Evolutionary conservation across 1,140 invertebrate species (phyloP), one percentile per base, ranked within the genome.

Genomic region (Conopomorpha cramerella): DNA sequence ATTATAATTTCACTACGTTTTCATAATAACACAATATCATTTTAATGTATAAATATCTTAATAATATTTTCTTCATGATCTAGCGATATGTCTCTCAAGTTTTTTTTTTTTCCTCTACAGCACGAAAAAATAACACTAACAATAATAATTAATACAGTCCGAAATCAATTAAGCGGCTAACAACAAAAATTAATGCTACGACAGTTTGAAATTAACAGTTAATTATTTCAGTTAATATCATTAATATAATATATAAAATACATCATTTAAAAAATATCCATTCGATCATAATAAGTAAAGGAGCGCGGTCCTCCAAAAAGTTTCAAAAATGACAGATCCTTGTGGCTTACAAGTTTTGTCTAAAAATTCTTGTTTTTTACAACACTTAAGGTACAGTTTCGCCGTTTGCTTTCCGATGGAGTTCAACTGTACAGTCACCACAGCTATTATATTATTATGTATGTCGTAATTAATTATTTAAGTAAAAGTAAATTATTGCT

Each of bases 161-260:
- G 36, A 58, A 61, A 52, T 45, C 36, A 51, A 49, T 48, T 54
- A 26, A 38, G n/a, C n/a, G n/a, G 56, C 55, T 51, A 51, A 60
- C 50, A 47, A 47, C 56, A 51, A 52, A 33, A 48, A 58, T 58
- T 14, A 35, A 31, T 25, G 7, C 12, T 23, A 44, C 53, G 58
- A 65, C 52, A 44, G 49, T 37, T 44, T 56, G 40, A 43, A 58
- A 60, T 55, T 36, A 39, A 59, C 50, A 57, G 48, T 41, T 45
- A n/a, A n/a, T n/a, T n/a, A n/a, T n/a, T n/a, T n/a, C n/a, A n/a
- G n/a, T n/a, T n/a, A n/a, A n/a, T n/a, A n/a, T 40, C 45, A 40
- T 57, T 34, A 62, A 60, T 64, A 64, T 55, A 67, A 67, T 57
- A 54, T 67, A 67, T 59, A 68, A 68, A 68, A 65, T 68, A 68